Evolutionary conservation across 2,888 invertebrate species (phyloP).

Genomic region (Panopea generosa): DNA sequence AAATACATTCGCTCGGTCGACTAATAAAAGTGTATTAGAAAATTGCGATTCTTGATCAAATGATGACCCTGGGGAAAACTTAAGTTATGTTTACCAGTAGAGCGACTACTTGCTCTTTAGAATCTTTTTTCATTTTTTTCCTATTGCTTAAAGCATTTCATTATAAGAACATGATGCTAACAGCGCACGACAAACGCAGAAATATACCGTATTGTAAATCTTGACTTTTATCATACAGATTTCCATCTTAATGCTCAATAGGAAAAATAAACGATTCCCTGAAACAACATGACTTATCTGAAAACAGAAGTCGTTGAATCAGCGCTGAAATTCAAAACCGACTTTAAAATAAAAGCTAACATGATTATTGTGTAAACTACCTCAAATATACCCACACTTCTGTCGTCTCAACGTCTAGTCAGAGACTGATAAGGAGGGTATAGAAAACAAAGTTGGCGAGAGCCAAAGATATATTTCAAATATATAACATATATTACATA

Average conservation of each 20-base stretch:
- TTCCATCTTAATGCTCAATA: background rate
- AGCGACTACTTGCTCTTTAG: no score
- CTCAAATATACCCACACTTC: constrained; percentile 11
- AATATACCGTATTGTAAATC: no score
- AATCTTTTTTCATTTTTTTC: no score
- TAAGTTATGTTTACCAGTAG: no score
- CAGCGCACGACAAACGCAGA: no score
- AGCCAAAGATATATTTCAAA: constrained; percentile 52
- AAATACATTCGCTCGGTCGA: no score
- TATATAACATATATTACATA: constrained; percentile 54
- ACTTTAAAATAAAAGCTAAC: constrained; percentile 6
- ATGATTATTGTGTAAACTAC: constrained; percentile 11
- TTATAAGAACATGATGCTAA: no score
- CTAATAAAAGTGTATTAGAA: no score
- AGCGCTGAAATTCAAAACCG: constrained; percentile 7
- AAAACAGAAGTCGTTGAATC: background rate
- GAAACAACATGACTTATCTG: constrained; percentile 16
- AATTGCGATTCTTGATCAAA: no score
- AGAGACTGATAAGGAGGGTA: constrained; percentile 39
- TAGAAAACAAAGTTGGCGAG: constrained; percentile 60
- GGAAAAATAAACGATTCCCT: constrained; percentile 6
- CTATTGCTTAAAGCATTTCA: no score
- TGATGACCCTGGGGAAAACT: no score
- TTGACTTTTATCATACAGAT: no score
- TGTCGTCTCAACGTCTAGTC: constrained; percentile 60